Evolutionary conservation across 92 coral and sea anemone genomes (phyloP), one percentile per base, ranked within the genome.

Genomic region (Epizoanthus stellaris): DNA sequence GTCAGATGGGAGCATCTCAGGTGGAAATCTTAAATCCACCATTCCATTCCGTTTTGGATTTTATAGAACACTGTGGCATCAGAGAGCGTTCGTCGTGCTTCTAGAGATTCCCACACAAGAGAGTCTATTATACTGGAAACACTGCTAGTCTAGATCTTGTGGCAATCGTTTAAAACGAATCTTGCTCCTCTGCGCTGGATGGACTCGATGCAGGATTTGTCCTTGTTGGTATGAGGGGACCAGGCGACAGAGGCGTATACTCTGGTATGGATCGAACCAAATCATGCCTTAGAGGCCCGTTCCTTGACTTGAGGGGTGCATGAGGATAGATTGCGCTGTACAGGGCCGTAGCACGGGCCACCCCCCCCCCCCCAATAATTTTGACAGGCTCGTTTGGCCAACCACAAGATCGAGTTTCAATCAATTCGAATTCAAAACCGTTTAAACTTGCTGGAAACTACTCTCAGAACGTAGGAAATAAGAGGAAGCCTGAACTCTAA

Each of bases 301-400:
- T 23, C 68, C 70, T 79, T 59, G n/a, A 58, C 23, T 25, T 4
- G 12, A 10, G 69, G 20, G 63, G n/a, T 40, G 17, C 71, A 79
- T 5, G 83, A 8, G 56, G 83, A 25, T 15, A 61, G 71, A 70
- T 79, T 79, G 13, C 83, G 64, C 65, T 30, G 40, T 65, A 79
- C 34, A 30, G 34, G 34, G 34, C 34, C 34, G 34, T 30, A 30
- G 34, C 34, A 30, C 0, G 34, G 34, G 34, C n/a, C n/a, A n/a
- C n/a, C n/a, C n/a, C 34, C 0, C 34, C 34, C 34, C 1, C 1
- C 34, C 34, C 34, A 30, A 30, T 30, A 30, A 30, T 30, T 30
- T 30, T 30, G 34, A 30, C 34, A 30, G 34, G 34, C 1, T 30
- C 34, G 34, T 30, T 30, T 30, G 34, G 34, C 34, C 0, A 1